Evolutionary conservation across 2,888 invertebrate species (phyloP), one percentile per base, ranked within the genome.

Genomic region (Ichneumoninae sp.): DNA sequence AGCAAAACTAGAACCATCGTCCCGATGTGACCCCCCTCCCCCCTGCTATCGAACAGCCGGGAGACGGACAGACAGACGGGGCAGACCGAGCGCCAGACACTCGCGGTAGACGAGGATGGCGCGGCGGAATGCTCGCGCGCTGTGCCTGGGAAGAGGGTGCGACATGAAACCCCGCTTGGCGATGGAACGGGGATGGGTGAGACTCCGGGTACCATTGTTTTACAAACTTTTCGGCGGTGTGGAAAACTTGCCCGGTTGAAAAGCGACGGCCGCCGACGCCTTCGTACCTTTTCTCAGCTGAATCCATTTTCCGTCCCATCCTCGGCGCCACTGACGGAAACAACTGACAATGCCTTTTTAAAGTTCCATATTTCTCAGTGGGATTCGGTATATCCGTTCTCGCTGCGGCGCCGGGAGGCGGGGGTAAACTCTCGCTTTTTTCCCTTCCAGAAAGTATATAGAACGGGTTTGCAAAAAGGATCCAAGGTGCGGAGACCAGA

Each of bases 191-290:
- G 33, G 16, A 6, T 65, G 65, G 65, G 36, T 19, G 80, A 70
- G 57, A 54, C 30, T 68, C 73, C 52, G 40, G 60, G 66, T 75
- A 60, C 83, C 88, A 87, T 89, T 89, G 89, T 88, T 88, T 85
- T 83, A 75, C 80, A 71, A 90, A 89, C 86, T 89, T 89, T 89
- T 90, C 88, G 88, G 88, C 89, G 87, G 60, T 22, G 26, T 22
- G 26, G 88, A 86, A 88, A 89, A 88, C 86, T 89, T 88, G 60
- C 44, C 60, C 47, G 47, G 60, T 74, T 63, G 40, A 47, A 74
- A 47, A 74, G 74, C 63, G 63, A 33, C 60, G 60, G 60, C 16
- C 33, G 33, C 16, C 73, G 60, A 47, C 33, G 74, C 74, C 60
- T 63, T 74, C 60, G 74, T 63, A 16, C 74, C 74, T 47, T 63